Conservation (phyloP, 64 coral and sea anemone species). For the Astreopora myriophthalma region DNA sequence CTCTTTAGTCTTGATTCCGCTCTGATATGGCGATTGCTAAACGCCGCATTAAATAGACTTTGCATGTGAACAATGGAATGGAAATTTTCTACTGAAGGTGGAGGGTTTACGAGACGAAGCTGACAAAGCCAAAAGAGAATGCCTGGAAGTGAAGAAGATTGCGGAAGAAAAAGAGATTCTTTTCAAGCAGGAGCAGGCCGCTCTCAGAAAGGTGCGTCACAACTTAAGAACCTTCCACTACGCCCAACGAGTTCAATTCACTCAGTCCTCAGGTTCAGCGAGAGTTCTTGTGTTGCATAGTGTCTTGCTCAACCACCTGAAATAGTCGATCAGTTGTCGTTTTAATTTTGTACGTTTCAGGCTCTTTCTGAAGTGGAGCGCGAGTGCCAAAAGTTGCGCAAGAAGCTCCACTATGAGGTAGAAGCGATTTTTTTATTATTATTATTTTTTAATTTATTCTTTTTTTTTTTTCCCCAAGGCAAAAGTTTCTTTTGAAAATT, state of each 20-base stretch:
- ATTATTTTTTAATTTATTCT: too few species aligned
- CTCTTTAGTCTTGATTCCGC: too few species aligned
- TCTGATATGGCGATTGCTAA: too few species aligned
- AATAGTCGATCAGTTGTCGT: too few species aligned
- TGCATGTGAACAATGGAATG: neutral
- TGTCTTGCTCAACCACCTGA: too few species aligned
- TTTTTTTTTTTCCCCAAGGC: too few species aligned
- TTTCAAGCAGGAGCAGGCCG: slow-evolving; percentile 92
- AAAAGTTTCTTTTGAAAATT: too few species aligned
- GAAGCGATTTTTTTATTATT: neutral
- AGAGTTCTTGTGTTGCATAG: too few species aligned
- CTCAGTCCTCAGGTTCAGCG: neutral
- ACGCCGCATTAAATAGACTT: too few species aligned
- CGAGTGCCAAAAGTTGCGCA: slow-evolving; percentile 85
- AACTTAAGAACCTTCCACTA: neutral
- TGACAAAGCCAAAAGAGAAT: slow-evolving; percentile 92
- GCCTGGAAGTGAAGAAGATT: slow-evolving; percentile 91
- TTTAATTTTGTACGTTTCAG: slow-evolving; percentile 13
- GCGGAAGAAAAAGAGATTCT: slow-evolving; percentile 86
- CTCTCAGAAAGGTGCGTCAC: slow-evolving; percentile 77
- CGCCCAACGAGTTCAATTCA: neutral
- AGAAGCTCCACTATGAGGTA: slow-evolving; percentile 90
- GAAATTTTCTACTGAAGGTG: slow-evolving; percentile 44
- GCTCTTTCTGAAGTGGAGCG: slow-evolving; percentile 85
- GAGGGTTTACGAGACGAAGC: slow-evolving; percentile 92